phyloP scores from a whole-genome alignment of 2,797 vertebrate genomes.

The Cephalopachus bancanus region DNA sequence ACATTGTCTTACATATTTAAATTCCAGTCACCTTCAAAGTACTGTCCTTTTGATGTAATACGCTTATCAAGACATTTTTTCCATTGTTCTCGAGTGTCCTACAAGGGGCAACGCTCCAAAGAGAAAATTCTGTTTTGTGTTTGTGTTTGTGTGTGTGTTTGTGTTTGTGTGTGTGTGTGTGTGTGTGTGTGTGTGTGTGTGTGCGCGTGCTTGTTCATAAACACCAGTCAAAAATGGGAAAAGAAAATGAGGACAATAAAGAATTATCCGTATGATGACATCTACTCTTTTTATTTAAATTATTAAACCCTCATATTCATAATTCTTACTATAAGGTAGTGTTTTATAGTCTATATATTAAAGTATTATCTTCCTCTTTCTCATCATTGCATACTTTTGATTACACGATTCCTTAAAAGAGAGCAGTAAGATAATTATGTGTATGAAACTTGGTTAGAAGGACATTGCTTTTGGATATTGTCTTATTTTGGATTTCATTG shows the following conservation, averaged over 20 bases:
- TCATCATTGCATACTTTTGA: not conserved
- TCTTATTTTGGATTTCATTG: not conserved
- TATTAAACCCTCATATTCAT: not conserved
- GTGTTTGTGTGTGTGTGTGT: too few species aligned
- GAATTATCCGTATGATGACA: not conserved
- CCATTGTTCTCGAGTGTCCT: too few species aligned
- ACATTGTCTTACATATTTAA: too few species aligned
- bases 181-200: too few species aligned
- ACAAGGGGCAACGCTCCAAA: too few species aligned
- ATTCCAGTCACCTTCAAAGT: too few species aligned
- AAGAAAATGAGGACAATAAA: not conserved
- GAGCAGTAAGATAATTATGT: not conserved
- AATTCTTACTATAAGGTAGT: not conserved
- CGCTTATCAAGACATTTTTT: too few species aligned
- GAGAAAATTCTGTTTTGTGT: too few species aligned
- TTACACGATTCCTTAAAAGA: not conserved
- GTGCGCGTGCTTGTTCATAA: not conserved
- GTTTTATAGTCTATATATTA: not conserved
- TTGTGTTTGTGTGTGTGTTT: too few species aligned
- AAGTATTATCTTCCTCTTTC: not conserved
- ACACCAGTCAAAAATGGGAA: not conserved
- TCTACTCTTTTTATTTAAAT: not conserved
- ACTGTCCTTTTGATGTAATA: too few species aligned
- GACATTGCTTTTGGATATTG: not conserved
- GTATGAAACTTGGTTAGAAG: not conserved